Evolutionary conservation across 2,797 vertebrate genomes (phyloP), one percentile per base, ranked within the genome.

Genomic region (Moxostoma hubbsi): DNA sequence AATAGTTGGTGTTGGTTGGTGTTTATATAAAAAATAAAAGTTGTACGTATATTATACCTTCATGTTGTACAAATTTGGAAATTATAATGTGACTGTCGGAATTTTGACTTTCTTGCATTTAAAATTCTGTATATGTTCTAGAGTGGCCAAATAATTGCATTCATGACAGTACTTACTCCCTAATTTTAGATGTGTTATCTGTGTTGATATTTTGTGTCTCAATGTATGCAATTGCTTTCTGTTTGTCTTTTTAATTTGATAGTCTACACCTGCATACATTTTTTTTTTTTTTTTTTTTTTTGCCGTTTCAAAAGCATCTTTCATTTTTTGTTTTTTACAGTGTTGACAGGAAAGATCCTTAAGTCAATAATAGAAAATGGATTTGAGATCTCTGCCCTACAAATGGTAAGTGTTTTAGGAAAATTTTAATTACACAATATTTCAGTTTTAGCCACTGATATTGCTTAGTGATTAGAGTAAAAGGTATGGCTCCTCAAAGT

Each of bases 381-480:
- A 80, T 99, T 97, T 92, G 90, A 96, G 82, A 94, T 98, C 85
- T 95, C 97, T 64, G 97, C 97, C 62, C 92, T 99, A 88, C 95
- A 98, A 86, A 97, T 98, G 96, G 97, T 99, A 93, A 82, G 91
- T 8, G 5, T 9, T 59, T 12, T 51, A 43, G 6, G 24, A 11
- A 0, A 4, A 50, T 67, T 49, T 53, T 5, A 68, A 75, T 51
- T 1, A 5, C 4, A 5, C 2, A 13, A 46, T 13, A 7, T 43
- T 61, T 50, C 12, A 9, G 15, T 54, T 45, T 62, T 51, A 16
- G 18, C 5, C 12, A 13, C 18, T 50, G 16, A 9, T 51, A 7
- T 50, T 73, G 16, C 7, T 5, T 2, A 73, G 49, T 11, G 69
- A 51, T 75, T 8, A 57, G 12, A 15, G 36, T 36, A 36, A 36